Conservation (phyloP, 2,797 vertebrate genomes). For the Onychomys torridus region DNA sequence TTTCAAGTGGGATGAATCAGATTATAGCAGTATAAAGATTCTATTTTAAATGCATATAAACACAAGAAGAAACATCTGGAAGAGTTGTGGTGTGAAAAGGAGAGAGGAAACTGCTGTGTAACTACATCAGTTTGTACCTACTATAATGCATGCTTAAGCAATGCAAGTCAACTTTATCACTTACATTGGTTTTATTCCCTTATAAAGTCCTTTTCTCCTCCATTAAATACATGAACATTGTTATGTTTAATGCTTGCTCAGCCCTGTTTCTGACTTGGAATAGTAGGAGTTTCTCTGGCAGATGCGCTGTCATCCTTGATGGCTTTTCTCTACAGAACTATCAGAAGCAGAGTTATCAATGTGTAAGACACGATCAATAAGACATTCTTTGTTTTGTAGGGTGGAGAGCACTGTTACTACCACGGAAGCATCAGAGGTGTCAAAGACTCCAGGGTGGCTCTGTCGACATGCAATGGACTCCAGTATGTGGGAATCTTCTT, state of each 20-base stretch:
- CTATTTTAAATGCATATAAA: constrained; percentile 28
- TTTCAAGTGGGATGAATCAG: constrained; percentile 50
- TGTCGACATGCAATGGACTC: constrained; percentile 98
- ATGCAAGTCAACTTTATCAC: background rate
- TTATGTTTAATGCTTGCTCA: background rate
- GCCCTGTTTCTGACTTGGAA: background rate
- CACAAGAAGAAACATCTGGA: background rate
- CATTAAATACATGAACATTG: background rate
- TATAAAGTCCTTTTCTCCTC: background rate
- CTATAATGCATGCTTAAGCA: background rate
- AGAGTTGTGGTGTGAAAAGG: background rate
- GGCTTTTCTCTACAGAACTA: constrained; percentile 34
- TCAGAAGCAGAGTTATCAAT: background rate
- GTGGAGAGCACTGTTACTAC: constrained; percentile 99
- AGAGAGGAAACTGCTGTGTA: background rate
- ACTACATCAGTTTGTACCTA: background rate
- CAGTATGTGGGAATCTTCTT: constrained; percentile 91
- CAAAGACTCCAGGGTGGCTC: constrained; percentile 92
- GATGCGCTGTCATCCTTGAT: background rate
- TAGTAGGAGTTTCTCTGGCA: background rate
- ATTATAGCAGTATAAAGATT: background rate
- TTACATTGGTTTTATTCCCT: background rate
- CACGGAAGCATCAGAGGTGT: constrained; percentile 95
- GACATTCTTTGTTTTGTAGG: constrained; percentile 87
- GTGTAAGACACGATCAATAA: background rate